Evolutionary conservation across 1,140 invertebrate species (phyloP), one percentile per base, ranked within the genome.

Genomic region (Drosophila bipectinata): DNA sequence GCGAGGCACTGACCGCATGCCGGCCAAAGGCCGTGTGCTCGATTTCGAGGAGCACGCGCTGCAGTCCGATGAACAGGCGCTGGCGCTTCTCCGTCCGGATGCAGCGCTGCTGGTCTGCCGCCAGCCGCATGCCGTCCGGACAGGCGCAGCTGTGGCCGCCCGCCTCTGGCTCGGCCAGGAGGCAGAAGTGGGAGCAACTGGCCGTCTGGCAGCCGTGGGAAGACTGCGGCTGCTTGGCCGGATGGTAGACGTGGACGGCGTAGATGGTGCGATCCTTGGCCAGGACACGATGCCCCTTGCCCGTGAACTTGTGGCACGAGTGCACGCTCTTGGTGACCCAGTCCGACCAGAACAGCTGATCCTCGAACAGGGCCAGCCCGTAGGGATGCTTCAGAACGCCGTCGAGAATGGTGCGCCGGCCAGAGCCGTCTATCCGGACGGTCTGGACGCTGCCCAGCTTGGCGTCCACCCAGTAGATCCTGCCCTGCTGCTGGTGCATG

Each of bases 341-440:
- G 87, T 98, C 97, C 47, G 95, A 97, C 97, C 97, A 98, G 84
- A 96, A 98, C 1, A 99, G 81, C 9, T 92, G 94, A 92, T 98
- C 95, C 92, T 98, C 97, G 91, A 98, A 98, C 3, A 99, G 94
- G 0, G 95, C 94, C 49, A 99, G 92, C 0, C 96, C 95, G 90
- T 96, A 97, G 0, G 97, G 97, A 92, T 97, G 95, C 72, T 94
- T 93, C 5, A 94, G 92, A 1, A 94, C 91, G 2, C 92, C 92
- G 14, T 93, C 90, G 4, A 96, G 81, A 24, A 95, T 91, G 55
- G 94, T 93, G 72, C 93, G 92, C 47, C 96, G 92, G 90, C 96
- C 95, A 1, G 92, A 93, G 26, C 97, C 97, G 90, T 97, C 95
- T 6, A 98, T 92, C 14, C 94, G 93, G 14, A 97, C 93, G 2